Base-by-base conservation (phyloP, 2,113 vertebrate genomes). In the Micromys minutus region DNA sequence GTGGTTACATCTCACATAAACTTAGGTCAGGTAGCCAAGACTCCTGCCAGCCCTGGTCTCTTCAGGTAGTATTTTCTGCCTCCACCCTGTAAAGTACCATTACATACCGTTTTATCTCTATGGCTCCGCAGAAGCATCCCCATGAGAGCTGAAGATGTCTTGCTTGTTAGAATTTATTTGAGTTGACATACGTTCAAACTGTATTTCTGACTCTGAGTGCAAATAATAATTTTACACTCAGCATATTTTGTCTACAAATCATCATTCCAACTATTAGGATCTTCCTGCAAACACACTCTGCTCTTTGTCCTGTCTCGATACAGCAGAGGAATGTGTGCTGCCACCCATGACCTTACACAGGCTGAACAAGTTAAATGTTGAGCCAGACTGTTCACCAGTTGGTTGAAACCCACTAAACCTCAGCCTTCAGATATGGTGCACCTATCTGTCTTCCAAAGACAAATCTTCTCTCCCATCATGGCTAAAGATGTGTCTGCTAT, bases 331-430 rank as follows among this genome's bases (percentile, higher is more conserved):
- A 55, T 17, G 29, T 88, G 74, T 42, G 45, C 61, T 57, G 16
- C 24, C 47, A 34, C 63, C 47, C 91, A 52, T 89, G 19, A 65
- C 87, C 52, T 92, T 75, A 7, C 22, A 71, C 34, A 75, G 88
- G 50, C 21, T 87, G 24, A 96, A 75, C 21, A 84, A 83, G 63
- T 90, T 81, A 93, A 93, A 83, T 61, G 22, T 74, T 93, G 52
- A 79, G 69, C 3, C 91, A 89, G 24, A 59, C 29, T 55, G 80
- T 91, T 93, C 47, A 69, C 77, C 67, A 57, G 22, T 55, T 84
- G 12, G 50, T 19, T 24, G 47, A 11, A 90, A 86, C 22, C 52
- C 21, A 26, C 61, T 81, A 83, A 91, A 93, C 26, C 36, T 81
- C 65, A 80, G n/a, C 94, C 59, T 89, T 79, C n/a, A 34, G 29